These are phyloP conservation scores for Jaculus jaculus DNA, from an alignment of 2,113 vertebrate species.

Conservation along the genomic window DNA sequence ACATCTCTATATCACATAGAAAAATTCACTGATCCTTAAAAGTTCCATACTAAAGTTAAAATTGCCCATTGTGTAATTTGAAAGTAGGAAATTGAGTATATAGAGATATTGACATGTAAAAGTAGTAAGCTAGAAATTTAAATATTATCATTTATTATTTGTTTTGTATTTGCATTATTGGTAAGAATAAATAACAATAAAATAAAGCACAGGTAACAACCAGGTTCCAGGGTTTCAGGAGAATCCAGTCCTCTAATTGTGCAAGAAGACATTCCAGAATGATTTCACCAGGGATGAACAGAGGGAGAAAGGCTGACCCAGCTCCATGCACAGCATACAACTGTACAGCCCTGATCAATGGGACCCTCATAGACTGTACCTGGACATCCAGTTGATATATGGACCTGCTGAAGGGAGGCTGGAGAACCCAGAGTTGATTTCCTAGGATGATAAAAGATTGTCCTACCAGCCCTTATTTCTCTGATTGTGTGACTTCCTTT, in stretches of 20 bases:
- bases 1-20: background rate
- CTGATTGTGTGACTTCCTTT: background rate
- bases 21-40: constrained; percentile 23
- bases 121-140: background rate
- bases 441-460: background rate
- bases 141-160: background rate
- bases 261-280: background rate
- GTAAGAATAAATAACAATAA: background rate
- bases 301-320: background rate
- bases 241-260: background rate
- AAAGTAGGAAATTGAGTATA: background rate
- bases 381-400: background rate
- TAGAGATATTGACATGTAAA: background rate
- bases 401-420: background rate
- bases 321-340: rapidly evolving
- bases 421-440: background rate
- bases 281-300: background rate
- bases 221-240: background rate
- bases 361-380: background rate
- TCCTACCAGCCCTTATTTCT: background rate
- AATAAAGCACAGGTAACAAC: background rate
- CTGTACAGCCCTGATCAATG: background rate
- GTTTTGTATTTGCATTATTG: background rate
- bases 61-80: background rate
- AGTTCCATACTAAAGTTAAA: constrained; percentile 1